These are phyloP conservation scores for Tigriopus japonicus DNA, from an alignment of 1,140 invertebrate species.

Conservation along the genomic window DNA sequence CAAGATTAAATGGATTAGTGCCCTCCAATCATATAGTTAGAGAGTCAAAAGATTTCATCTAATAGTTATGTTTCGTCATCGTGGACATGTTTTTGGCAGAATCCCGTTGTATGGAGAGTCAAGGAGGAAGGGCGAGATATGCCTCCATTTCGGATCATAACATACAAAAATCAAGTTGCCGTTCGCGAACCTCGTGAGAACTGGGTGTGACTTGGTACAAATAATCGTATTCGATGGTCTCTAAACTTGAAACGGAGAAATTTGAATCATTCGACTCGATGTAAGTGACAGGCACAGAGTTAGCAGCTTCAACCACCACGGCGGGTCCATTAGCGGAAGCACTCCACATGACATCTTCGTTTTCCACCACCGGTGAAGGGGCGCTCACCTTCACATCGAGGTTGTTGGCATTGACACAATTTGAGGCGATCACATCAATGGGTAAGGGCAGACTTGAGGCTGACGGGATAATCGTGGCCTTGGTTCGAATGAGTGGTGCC, in stretches of 20 bases:
- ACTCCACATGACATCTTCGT: constrained; percentile 9
- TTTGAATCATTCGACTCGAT: not conserved
- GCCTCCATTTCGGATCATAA: not conserved
- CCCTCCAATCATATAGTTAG: no score
- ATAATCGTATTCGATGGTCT: constrained; percentile 8
- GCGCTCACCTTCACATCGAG: not conserved
- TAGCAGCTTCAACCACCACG: not conserved
- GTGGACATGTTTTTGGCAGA: no score
- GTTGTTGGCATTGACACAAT: not conserved
- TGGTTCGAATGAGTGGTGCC: no score
- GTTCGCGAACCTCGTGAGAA: not conserved
- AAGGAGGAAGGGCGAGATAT: no score
- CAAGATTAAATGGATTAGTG: no score
- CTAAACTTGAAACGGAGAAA: not conserved
- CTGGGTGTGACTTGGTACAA: not conserved
- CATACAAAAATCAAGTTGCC: not conserved
- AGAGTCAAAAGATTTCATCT: no score
- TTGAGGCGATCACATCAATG: not conserved
- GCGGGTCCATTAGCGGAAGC: not conserved
- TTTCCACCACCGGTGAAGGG: not conserved
- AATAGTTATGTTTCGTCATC: no score
- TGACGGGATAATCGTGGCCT: no score
- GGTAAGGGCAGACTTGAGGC: not conserved
- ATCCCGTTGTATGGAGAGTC: no score
- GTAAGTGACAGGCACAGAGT: constrained; percentile 7